Base-by-base conservation (phyloP, 2,797 vertebrate genomes). In the Lepilemur ruficaudatus region DNA sequence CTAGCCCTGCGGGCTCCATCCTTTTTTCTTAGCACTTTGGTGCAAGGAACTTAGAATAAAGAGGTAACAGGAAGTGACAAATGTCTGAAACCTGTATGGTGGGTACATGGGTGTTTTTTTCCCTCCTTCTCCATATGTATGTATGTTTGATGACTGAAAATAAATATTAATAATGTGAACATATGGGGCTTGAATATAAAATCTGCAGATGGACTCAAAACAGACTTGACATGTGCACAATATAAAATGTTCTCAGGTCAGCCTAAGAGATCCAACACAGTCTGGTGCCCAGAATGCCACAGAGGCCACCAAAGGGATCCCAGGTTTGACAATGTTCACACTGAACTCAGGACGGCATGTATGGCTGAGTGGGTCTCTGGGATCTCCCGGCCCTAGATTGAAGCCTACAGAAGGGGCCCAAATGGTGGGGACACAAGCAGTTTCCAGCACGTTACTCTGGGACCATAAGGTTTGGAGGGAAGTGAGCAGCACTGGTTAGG, bases 31-130 rank as follows among this genome's bases (percentile, higher is more conserved):
- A 41, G 75, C 52, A 69, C 13, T 78, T 75, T 67, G 57, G 10
- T 81, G 22, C 43, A 80, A 70, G 23, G 61, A 93, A 38, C n/a
- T 69, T 97, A 63, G 35, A 92, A 55, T 75, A 69, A 61, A 88
- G 46, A 82, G 55, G 57, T 83, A n/a, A 67, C 30, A 20, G 30
- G 52, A 93, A 81, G 20, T 65, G 32, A 87, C 52, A n/a, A 85
- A 32, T 89, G 61, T 87, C 75, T 65, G 52, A 67, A 32, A 72
- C 38, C n/a, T 78, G 4, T 79, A 35, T 82, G 9, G 7, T 86
- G 61, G 18, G 30, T 30, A 78, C 57, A 17, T 59, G 46, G 41
- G n/a, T 89, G 43, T n/a, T 61, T 76, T 76, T 86, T 80, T 12
- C 25, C 35, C 28, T 83, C 38, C 14, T 59, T 95, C 48, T 67